A percentile compares a stretch with the other conserved stretches of the same genome.
Evolutionary conservation across 2,797 vertebrate species (phyloP).

Genomic region (Pampus argenteus): DNA sequence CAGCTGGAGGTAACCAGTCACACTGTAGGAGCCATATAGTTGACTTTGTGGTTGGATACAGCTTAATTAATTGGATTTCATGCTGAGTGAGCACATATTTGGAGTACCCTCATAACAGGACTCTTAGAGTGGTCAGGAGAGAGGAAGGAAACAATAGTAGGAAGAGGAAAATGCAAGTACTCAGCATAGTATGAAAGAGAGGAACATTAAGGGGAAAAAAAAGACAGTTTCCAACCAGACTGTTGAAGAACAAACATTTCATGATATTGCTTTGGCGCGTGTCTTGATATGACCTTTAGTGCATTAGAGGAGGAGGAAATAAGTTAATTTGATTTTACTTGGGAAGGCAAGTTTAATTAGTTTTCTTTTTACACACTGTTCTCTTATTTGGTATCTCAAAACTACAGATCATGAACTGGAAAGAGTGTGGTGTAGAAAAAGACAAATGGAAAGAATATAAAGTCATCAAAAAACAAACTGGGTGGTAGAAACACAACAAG

Average conservation of each 20-base stretch:
- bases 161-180: neutral
- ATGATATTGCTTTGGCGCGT: conserved; percentile 2
- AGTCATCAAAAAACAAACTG: neutral
- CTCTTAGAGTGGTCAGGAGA: conserved; percentile 5
- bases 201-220: neutral
- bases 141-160: neutral
- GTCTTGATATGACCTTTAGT: neutral
- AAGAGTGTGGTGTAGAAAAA: neutral
- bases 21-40: conserved; percentile 44
- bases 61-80: conserved; percentile 75
- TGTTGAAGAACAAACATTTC: neutral
- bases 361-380: too few relatives aligned
- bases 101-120: conserved; percentile 20
- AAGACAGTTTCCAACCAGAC: neutral
- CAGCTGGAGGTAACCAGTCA: conserved; percentile 41
- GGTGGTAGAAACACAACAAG: neutral
- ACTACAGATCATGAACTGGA: neutral
- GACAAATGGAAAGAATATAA: neutral
- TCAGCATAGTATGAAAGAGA: neutral
- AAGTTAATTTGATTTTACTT: neutral
- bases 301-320: neutral
- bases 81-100: conserved; percentile 68
- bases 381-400: neutral
- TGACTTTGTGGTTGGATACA: conserved; percentile 28
- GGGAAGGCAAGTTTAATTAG: too few relatives aligned